A percentile compares a stretch with the other conserved stretches of the same genome.
Evolutionary conservation across 2,888 invertebrate species (phyloP).

Genomic region (Pachliopta kotzebuea): DNA sequence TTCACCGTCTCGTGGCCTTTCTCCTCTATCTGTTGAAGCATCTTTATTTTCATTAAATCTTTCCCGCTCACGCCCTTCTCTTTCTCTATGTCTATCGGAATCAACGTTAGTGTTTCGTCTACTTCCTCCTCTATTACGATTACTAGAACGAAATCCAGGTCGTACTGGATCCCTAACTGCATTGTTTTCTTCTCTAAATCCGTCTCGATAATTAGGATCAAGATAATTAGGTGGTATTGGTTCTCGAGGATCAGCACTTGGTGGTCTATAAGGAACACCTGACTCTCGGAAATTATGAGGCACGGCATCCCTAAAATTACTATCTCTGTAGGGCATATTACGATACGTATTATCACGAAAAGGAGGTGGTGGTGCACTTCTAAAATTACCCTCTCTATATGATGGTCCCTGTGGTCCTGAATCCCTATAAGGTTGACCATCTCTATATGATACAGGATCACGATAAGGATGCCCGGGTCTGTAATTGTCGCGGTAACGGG

Average conservation of each 20-base stretch:
- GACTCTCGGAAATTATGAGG: conserved; percentile 63
- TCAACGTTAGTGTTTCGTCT: conserved; percentile 64
- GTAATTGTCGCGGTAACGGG: conserved; percentile 65
- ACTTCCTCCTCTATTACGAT: conserved; percentile 55
- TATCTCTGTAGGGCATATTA: conserved; percentile 62
- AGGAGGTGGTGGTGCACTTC: conserved; percentile 54
- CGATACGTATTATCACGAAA: conserved; percentile 63
- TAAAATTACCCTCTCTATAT: conserved; percentile 60
- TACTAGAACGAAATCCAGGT: conserved; percentile 53
- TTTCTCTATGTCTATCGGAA: conserved; percentile 66
- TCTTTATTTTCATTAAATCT: conserved; percentile 66
- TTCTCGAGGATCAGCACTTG: conserved; percentile 65
- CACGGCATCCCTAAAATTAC: conserved; percentile 60
- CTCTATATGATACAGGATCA: conserved; percentile 54
- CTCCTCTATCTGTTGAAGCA: conserved; percentile 53
- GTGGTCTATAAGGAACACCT: conserved; percentile 58
- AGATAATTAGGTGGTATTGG: conserved; percentile 53
- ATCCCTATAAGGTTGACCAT: conserved; percentile 57
- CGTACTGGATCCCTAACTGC: conserved; percentile 54
- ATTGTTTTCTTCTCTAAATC: conserved; percentile 60
- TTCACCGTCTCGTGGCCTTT: conserved; percentile 66
- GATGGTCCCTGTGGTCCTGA: conserved; percentile 47
- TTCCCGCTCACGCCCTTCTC: conserved; percentile 65
- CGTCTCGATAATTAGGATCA: conserved; percentile 66
- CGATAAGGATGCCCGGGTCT: conserved; percentile 60